Evolutionary conservation across 1,140 invertebrate species (phyloP), one percentile per base, ranked within the genome.

Genomic region (Myzus persicae): DNA sequence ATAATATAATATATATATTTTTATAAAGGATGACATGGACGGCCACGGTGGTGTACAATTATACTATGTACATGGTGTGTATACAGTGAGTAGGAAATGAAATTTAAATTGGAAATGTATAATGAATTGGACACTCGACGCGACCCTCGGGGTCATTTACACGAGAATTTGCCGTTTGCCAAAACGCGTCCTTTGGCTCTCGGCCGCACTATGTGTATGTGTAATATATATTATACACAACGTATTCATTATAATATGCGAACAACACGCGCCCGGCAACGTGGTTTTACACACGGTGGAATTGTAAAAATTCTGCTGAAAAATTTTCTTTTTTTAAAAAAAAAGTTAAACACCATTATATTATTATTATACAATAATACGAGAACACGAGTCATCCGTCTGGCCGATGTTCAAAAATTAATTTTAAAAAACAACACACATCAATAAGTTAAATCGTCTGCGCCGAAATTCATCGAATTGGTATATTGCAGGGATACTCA

Each of bases 71-170:
- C 18, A 67, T 67, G 31, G 59, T 59, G 59, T n/a, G 31, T 67
- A 67, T 67, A n/a, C 59, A n/a, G 59, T n/a, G 59, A 76, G 31
- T 85, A 44, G 84, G 84, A 85, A 87, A 87, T 87, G 26, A 87
- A 87, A 87, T 87, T 87, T 87, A 20, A 87, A 87, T 87, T n/a
- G 42, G 85, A 87, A 87, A 87, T n/a, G 85, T 87, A 44, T 84
- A 85, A 87, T 87, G 84, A 87, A 46, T 87, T 87, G 84, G 26
- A 85, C 84, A 44, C 84, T 85, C 31, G 38, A 85, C 40, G n/a
- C 59, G 84, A 85, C 84, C 84, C 42, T 42, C 40, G 84, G 82
- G 59, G 40, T 85, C 42, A 85, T 84, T 84, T 84, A 84, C 82
- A 84, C 82, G 84, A 85, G 42, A 44, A 85, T 85, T 85, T 44